Evolutionary conservation across 2,797 vertebrate genomes (phyloP), one percentile per base, ranked within the genome.

Genomic region (Pseudopleuronectes americanus): DNA sequence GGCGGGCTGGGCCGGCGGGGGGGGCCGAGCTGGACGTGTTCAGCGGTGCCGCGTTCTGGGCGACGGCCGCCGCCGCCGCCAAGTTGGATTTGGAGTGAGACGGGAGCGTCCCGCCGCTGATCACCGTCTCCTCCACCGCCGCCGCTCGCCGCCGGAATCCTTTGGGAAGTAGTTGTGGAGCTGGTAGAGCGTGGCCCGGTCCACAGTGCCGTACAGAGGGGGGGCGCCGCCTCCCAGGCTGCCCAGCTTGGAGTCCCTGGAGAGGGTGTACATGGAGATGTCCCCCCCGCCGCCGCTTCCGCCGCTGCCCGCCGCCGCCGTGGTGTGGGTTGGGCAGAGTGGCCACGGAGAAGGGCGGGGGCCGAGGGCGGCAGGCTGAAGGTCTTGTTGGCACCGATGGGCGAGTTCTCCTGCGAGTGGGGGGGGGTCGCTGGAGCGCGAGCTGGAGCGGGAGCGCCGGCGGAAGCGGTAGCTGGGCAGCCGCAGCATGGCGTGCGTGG

Each of bases 131-230:
- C 56, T 6, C 54, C 54, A 4, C 31, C 84, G 0, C 72, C 89
- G 13, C 83, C 90, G 10, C 83, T 86, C n/a, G n/a, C 84, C 84
- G n/a, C 87, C 87, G 70, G 90, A 90, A 80, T 95, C 96, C 74
- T 96, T 97, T 1, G 96, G 96, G 86, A 97, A 97, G 91, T 96
- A 96, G 89, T 97, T 97, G 90, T 97, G 96, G 74, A 97, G 93
- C 84, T 97, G 96, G 87, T 97, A 96, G 76, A 97, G 95, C 2
- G 95, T 94, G 76, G 87, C 94, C 31, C 93, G 93, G 84, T 92
- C 95, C 62, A 91, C 93, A 0, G 93, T 94, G 77, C 92, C 93
- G 2, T 93, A 94, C 51, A 92, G 92, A 1, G 94, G 94, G 0
- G 94, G 93, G 22, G 88, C 92, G 0, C 89, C 92, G 4, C 84